Conservation (phyloP, 2,888 invertebrate genomes). For the Amiota communis region DNA sequence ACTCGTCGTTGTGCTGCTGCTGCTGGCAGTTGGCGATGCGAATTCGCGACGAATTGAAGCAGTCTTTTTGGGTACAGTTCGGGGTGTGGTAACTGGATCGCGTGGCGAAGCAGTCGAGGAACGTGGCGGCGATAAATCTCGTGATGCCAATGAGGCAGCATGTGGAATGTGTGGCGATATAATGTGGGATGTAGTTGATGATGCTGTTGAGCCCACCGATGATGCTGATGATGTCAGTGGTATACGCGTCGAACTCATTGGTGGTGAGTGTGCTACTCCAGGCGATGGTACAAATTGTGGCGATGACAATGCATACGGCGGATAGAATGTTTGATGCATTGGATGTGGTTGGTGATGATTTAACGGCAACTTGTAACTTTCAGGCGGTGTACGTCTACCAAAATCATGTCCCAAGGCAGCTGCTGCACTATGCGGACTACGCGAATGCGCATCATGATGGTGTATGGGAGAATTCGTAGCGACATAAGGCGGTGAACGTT, state of each 20-base stretch:
- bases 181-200: slow-evolving; percentile 35
- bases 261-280: slow-evolving; percentile 41
- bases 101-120: slow-evolving; percentile 65
- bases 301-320: slow-evolving; percentile 60
- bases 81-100: slow-evolving; percentile 63
- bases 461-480: slow-evolving; percentile 58
- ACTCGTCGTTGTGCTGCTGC: slow-evolving; percentile 56
- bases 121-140: slow-evolving; percentile 64
- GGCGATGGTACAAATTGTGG: slow-evolving; percentile 57
- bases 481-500: slow-evolving; percentile 70
- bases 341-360: slow-evolving; percentile 55
- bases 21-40: slow-evolving; percentile 71
- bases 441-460: slow-evolving; percentile 47
- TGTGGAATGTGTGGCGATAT: slow-evolving; percentile 61
- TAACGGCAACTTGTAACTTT: slow-evolving; percentile 53
- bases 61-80: slow-evolving; percentile 74
- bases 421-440: slow-evolving; percentile 53
- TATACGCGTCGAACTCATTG: slow-evolving; percentile 36
- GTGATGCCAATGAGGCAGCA: slow-evolving; percentile 42
- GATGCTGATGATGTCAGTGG: slow-evolving; percentile 41
- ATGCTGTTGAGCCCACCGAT: slow-evolving; percentile 42
- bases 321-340: slow-evolving; percentile 63
- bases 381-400: slow-evolving; percentile 61
- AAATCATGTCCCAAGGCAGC: slow-evolving; percentile 48
- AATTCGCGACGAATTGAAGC: slow-evolving; percentile 73